Evolutionary conservation across 2,888 invertebrate genomes (phyloP).

Genomic region (Tetramorium bicarinatum): DNA sequence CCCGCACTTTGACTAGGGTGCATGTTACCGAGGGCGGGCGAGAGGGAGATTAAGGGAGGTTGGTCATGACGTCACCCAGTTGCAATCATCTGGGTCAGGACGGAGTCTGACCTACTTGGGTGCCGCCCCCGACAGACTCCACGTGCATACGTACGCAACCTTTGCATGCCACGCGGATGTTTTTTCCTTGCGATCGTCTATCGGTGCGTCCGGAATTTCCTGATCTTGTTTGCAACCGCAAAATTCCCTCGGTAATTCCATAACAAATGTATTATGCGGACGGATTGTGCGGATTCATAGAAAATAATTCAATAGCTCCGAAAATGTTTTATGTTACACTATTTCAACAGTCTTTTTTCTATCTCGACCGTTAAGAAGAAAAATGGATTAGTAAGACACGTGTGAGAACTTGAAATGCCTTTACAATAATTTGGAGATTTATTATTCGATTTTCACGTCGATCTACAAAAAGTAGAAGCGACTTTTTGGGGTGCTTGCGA

Average conservation of each 20-base stretch:
- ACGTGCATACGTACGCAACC: slow-evolving; percentile 75
- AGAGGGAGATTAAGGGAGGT: slow-evolving; percentile 64
- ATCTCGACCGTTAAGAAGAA: background rate
- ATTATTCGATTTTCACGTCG: background rate
- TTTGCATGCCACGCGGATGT: slow-evolving; percentile 55
- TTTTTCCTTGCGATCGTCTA: background rate
- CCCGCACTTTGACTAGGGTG: slow-evolving; percentile 59
- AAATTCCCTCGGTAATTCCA: background rate
- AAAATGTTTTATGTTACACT: background rate
- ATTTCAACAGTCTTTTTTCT: background rate
- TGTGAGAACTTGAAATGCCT: background rate
- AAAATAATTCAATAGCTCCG: background rate
- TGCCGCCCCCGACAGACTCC: slow-evolving; percentile 51
- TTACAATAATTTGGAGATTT: background rate
- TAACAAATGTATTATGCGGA: background rate
- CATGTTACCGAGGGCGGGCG: slow-evolving; percentile 30
- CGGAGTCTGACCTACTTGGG: slow-evolving; percentile 81
- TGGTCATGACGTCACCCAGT: slow-evolving; percentile 79
- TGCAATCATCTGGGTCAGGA: slow-evolving; percentile 83
- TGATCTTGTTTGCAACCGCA: background rate
- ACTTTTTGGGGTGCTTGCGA: background rate
- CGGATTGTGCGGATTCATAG: background rate
- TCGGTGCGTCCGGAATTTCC: slow-evolving; percentile 5
- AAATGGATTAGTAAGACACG: background rate
- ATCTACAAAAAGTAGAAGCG: background rate